phyloP scores from a whole-genome alignment of 2,888 invertebrate species.

The Serrognathus titanus region DNA sequence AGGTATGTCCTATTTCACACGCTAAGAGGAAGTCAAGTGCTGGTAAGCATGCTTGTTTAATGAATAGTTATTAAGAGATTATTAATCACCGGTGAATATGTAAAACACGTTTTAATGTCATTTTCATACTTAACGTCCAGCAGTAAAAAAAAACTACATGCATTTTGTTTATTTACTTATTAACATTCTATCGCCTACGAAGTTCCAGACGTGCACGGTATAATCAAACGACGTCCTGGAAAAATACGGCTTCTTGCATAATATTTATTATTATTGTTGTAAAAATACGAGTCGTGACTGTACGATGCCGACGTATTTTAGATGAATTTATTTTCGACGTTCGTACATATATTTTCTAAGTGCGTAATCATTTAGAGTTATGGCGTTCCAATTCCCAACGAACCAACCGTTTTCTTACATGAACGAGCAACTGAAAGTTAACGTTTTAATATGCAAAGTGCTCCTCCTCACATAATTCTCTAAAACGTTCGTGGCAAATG shows the following conservation, averaged over 20 bases:
- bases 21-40: constrained; percentile 6
- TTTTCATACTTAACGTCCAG: constrained; percentile 12
- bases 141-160: constrained; percentile 13
- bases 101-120: constrained; percentile 12
- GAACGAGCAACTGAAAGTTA: neutral
- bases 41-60: constrained; percentile 11
- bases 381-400: neutral
- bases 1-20: constrained; percentile 2
- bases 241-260: constrained; percentile 14
- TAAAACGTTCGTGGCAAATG: too few species aligned
- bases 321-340: constrained; percentile 3
- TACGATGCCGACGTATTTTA: neutral
- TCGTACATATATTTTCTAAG: neutral
- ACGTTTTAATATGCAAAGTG: too few species aligned
- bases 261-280: constrained; percentile 12
- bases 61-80: constrained; percentile 12
- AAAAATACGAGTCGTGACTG: constrained; percentile 5
- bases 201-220: constrained; percentile 10
- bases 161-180: constrained; percentile 8
- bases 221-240: constrained; percentile 10
- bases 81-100: constrained; percentile 13
- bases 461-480: too few species aligned
- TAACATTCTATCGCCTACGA: constrained; percentile 17
- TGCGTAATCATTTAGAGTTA: neutral
- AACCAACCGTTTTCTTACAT: neutral